phyloP scores from a whole-genome alignment of 2,797 vertebrate genomes.

The Anableps anableps region DNA sequence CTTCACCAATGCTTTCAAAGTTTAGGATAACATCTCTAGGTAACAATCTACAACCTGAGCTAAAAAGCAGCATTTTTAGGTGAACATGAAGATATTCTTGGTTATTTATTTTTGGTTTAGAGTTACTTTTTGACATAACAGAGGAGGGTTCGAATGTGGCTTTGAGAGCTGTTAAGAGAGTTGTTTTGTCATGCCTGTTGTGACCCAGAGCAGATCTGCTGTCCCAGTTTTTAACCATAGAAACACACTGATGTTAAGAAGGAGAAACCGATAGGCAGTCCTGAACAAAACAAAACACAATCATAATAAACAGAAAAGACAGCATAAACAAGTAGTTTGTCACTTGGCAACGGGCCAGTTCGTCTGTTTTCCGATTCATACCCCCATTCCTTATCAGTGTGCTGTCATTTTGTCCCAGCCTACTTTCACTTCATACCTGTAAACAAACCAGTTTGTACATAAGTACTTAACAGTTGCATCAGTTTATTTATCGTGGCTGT shows the following conservation, averaged over 20 bases:
- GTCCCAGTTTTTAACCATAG: constrained; percentile 57
- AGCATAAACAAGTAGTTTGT: background rate
- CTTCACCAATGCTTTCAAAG: constrained; percentile 56
- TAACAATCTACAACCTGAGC: background rate
- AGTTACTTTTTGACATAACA: background rate
- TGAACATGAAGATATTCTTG: background rate
- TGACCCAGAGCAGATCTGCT: constrained; percentile 51
- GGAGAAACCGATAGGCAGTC: constrained; percentile 13
- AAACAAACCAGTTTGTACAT: background rate
- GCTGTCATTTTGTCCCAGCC: background rate
- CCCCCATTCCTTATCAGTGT: background rate
- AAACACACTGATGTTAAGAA: constrained; percentile 49
- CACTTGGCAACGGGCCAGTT: background rate
- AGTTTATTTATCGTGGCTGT: background rate
- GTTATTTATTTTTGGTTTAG: background rate
- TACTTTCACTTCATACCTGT: background rate
- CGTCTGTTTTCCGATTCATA: background rate
- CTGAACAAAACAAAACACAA: constrained; percentile 1
- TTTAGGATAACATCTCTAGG: constrained; percentile 34
- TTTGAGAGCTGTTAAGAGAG: constrained; percentile 1
- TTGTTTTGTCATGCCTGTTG: constrained; percentile 15
- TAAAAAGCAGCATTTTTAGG: constrained; percentile 9
- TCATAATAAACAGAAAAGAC: background rate
- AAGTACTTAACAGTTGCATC: background rate
- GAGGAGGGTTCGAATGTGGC: constrained; percentile 8